Conservation (phyloP, 2,797 vertebrate species). For the Malurus splendens region DNA sequence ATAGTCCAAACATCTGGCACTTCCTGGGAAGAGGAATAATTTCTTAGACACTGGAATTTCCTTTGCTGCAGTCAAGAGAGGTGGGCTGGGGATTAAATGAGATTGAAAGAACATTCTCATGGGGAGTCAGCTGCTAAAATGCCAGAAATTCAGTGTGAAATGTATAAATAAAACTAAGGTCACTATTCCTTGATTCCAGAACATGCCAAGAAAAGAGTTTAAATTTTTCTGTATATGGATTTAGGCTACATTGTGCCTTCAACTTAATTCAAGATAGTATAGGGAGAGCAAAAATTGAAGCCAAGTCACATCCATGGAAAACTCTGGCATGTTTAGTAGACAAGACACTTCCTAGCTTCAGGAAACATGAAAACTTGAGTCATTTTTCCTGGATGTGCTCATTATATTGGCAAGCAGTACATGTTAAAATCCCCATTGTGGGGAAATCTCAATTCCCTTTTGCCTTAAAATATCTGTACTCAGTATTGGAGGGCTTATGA, state of each 20-base stretch:
- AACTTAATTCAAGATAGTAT: neutral
- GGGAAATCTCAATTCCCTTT: slow-evolving; percentile 21
- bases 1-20: neutral
- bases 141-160: neutral
- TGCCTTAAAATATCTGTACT: neutral
- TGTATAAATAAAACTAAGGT: neutral
- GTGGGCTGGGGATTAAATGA: neutral
- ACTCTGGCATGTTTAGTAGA: slow-evolving; percentile 2
- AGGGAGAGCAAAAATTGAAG: slow-evolving; percentile 2
- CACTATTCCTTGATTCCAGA: neutral
- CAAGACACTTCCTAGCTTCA: slow-evolving; percentile 31
- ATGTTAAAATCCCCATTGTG: slow-evolving; percentile 9
- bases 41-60: slow-evolving; percentile 33
- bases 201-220: neutral
- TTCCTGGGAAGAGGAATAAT: neutral
- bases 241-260: neutral
- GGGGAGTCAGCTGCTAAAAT: neutral
- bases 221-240: neutral
- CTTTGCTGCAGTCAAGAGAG: neutral
- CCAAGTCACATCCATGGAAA: slow-evolving; percentile 23
- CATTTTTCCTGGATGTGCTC: slow-evolving; percentile 24
- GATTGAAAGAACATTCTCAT: neutral
- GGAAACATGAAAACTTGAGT: slow-evolving; percentile 13
- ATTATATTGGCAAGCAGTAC: slow-evolving; percentile 12
- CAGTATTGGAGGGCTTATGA: neutral